phyloP scores from a whole-genome alignment of 1,140 invertebrate genomes.

The Parapsyche elsis region DNA sequence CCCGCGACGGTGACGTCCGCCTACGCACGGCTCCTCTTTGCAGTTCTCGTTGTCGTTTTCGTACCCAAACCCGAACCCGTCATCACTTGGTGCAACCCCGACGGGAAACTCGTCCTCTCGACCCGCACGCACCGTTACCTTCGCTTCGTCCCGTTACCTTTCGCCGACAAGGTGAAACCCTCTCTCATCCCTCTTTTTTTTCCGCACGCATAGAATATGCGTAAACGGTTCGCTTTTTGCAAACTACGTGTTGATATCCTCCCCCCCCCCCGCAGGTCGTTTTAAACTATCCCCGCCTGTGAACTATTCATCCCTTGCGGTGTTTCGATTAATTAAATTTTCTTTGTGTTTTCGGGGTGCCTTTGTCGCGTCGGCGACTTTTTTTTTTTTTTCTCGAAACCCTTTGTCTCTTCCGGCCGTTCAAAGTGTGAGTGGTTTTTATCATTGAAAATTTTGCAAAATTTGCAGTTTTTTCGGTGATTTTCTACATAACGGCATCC shows the following conservation, averaged over 20 bases:
- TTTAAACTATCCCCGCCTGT: neutral
- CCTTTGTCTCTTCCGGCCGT: too few relatives aligned
- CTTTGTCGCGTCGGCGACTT: too few relatives aligned
- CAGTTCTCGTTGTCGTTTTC: too few relatives aligned
- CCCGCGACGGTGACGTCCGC: conserved; percentile 44
- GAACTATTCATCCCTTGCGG: neutral
- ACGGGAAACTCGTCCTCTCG: neutral
- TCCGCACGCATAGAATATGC: conserved; percentile 32
- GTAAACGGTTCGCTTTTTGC: conserved; percentile 23
- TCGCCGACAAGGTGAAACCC: neutral
- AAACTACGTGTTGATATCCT: conserved; percentile 37
- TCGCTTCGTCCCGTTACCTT: neutral
- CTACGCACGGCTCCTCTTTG: neutral
- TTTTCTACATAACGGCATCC: too few relatives aligned
- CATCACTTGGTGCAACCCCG: conserved; percentile 1
- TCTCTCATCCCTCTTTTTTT: neutral
- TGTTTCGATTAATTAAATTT: neutral
- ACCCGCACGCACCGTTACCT: neutral
- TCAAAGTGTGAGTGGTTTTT: too few relatives aligned
- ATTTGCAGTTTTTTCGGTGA: too few relatives aligned
- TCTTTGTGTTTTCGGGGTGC: neutral
- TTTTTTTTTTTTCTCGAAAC: too few relatives aligned
- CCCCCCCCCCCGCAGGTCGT: too few relatives aligned
- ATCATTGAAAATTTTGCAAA: too few relatives aligned
- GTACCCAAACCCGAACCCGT: neutral